Evolutionary conservation across 2,888 invertebrate species (phyloP).

Genomic region (Chalcosyrphus nemorum): DNA sequence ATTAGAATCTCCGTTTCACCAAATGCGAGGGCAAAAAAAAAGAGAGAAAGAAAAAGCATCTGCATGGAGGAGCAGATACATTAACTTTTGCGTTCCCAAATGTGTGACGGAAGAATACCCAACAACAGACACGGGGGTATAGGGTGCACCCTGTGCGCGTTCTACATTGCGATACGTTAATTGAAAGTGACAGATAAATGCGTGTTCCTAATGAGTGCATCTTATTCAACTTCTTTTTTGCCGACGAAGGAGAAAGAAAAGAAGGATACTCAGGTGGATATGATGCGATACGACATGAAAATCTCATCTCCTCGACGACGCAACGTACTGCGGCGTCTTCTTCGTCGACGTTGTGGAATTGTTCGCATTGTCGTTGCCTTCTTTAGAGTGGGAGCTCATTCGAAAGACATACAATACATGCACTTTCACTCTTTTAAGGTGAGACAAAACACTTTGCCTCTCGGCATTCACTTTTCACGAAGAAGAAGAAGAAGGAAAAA

Average conservation of each 20-base stretch:
- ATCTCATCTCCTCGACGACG: constrained; percentile 11
- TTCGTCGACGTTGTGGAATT: not conserved
- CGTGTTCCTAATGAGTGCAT: constrained; percentile 54
- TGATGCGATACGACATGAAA: constrained; percentile 13
- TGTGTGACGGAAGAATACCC: not conserved
- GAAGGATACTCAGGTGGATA: constrained; percentile 6
- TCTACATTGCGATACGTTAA: constrained; percentile 21
- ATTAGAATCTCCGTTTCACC: not conserved
- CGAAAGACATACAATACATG: constrained; percentile 36
- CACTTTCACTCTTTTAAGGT: constrained; percentile 51
- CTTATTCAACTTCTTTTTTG: not conserved
- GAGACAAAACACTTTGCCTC: constrained; percentile 17
- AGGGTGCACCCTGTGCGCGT: no score
- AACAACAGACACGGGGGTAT: not conserved
- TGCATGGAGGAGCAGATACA: not conserved
- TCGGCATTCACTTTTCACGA: constrained; percentile 34
- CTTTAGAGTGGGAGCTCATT: constrained; percentile 10
- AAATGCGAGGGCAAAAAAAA: not conserved
- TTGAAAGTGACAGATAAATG: constrained; percentile 54
- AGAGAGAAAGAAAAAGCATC: not conserved
- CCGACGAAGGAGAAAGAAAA: not conserved
- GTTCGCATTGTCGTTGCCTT: constrained; percentile 2
- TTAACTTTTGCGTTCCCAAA: not conserved
- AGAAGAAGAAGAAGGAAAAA: not conserved
- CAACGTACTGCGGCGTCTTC: not conserved